Percentiles rank a stretch among this genome's conserved stretches.
Conservation (phyloP, 23 tunicate species). For the Halocynthia roretzi region DNA sequence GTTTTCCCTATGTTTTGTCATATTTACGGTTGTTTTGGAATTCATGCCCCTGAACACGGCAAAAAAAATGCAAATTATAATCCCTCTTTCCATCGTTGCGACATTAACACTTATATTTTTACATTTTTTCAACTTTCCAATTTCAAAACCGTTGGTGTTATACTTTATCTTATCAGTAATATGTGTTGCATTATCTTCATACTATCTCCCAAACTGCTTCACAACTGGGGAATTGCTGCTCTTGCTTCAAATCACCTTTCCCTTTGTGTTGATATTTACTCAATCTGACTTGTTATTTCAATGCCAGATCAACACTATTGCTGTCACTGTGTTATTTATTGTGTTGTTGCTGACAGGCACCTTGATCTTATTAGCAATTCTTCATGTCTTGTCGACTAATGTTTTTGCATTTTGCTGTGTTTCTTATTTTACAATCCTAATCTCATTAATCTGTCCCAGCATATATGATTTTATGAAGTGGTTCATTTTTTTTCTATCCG, state of each 20-base stretch:
- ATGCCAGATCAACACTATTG: not conserved
- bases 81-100: no score
- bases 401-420: no score
- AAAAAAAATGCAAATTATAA: no score
- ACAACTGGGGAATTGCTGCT: slow-evolving; percentile 17
- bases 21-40: no score
- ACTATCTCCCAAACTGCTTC: slow-evolving; percentile 13
- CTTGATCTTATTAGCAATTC: not conserved
- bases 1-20: no score
- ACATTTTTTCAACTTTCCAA: not conserved
- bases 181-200: not conserved
- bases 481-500: not conserved
- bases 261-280: not conserved
- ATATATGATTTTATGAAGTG: not conserved
- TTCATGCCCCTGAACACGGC: no score
- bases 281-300: not conserved
- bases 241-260: not conserved
- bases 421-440: no score
- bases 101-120: no score
- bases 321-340: not conserved
- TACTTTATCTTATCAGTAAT: not conserved
- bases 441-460: no score
- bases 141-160: not conserved
- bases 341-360: not conserved
- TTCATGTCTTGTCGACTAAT: slow-evolving; percentile 3